Evolutionary conservation across 2,797 vertebrate genomes (phyloP).

Genomic region (Phataginus tetradactyla): DNA sequence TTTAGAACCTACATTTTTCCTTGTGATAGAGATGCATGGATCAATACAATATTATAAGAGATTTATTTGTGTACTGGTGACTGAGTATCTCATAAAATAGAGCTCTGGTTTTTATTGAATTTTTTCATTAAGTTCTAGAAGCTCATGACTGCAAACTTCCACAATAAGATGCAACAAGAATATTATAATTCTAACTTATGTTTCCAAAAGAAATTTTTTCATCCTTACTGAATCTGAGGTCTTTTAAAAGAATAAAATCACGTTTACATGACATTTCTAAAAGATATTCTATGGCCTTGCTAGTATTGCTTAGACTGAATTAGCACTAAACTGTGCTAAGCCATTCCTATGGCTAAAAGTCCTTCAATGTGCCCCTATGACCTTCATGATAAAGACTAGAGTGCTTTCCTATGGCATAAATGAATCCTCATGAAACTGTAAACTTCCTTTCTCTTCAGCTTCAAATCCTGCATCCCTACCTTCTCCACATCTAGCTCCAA

Average conservation of each 20-base stretch:
- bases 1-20: slow-evolving; percentile 52
- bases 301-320: background rate
- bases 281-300: background rate
- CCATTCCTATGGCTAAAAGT: background rate
- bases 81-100: slow-evolving; percentile 43
- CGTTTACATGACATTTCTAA: background rate
- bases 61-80: slow-evolving; percentile 57
- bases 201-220: slow-evolving; percentile 6
- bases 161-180: background rate
- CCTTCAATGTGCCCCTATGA: background rate
- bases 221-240: slow-evolving; percentile 1
- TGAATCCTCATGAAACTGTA: background rate
- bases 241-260: slow-evolving; percentile 55
- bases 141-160: slow-evolving; percentile 6
- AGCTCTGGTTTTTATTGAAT: slow-evolving; percentile 32
- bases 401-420: background rate
- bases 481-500: background rate
- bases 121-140: background rate
- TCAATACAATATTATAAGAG: slow-evolving; percentile 59
- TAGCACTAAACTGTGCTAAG: background rate
- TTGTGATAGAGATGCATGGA: slow-evolving; percentile 38
- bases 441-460: background rate
- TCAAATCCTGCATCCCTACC: background rate
- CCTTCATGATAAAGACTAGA: background rate
- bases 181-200: slow-evolving; percentile 13